phyloP scores from a whole-genome alignment of 2,113 vertebrate species.

The Dinomys branickii region DNA sequence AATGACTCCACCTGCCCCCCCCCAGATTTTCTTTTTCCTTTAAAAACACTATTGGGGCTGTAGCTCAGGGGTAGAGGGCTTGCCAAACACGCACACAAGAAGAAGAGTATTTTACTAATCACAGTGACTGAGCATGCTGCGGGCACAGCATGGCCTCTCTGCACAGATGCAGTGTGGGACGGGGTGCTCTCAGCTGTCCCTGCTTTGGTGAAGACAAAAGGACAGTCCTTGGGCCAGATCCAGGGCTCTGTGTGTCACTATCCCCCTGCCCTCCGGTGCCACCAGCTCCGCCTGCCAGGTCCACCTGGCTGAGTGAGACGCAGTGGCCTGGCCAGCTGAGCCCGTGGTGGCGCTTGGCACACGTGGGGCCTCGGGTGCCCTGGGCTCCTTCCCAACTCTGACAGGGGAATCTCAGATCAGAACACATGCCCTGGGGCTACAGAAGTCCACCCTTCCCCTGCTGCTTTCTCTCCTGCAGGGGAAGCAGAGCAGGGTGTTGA shows the following conservation, averaged over 20 bases:
- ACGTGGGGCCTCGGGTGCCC: accelerated
- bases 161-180: no score
- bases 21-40: background rate
- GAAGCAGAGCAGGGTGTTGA: background rate
- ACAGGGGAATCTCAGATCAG: no score
- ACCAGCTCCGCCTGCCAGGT: accelerated
- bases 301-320: background rate
- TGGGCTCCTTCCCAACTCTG: background rate
- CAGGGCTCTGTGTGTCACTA: accelerated
- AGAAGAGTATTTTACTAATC: background rate
- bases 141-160: no score
- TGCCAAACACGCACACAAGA: no score
- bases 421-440: accelerated
- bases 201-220: background rate
- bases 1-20: background rate
- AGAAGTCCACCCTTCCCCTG: accelerated
- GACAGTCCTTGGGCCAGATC: accelerated
- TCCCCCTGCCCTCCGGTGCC: background rate
- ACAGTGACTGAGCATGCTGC: no score
- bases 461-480: background rate
- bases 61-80: background rate
- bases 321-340: background rate
- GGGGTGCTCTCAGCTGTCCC: background rate
- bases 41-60: background rate
- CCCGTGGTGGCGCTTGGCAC: accelerated